Evolutionary conservation across 2,113 vertebrate species (phyloP), one percentile per base, ranked within the genome.

Genomic region (Oreochromis spilurus): DNA sequence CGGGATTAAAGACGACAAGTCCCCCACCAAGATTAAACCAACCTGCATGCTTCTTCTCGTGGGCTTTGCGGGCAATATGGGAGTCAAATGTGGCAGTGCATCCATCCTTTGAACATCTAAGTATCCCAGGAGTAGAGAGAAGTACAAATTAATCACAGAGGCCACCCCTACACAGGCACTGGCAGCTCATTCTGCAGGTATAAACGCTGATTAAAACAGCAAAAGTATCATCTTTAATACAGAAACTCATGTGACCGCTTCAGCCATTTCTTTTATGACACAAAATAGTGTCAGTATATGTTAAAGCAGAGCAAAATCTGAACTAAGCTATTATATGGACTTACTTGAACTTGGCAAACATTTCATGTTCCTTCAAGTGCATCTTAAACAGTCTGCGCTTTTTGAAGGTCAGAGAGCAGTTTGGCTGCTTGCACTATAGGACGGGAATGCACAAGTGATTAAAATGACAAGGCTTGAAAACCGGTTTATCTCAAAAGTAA

Each of bases 21-120:
- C 72, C 45, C 78, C 40, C 1, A 5, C 48, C 21, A 54, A 75
- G 60, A 82, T 2, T 10, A 4, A 81, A 88, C 94, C 82, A 40
- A 97, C 97, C 97, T 87, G 82, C 19, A 24, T 97, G 97, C n/a
- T 89, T 97, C 58, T 93, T 95, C 88, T 96, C 94, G 6, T 97
- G 97, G 53, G 96, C 94, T 87, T 94, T 94, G 21, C 96, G 93
- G 5, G 90, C 80, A 3, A 91, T 9, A 10, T 92, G 89, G 9
- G 96, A 93, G 43, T 92, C 67, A 8, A 97, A 97, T 6, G 24
- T 93, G 82, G 89, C 89, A 1, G 26, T 1, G n/a, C 97, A 97
- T 2, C 93, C 93, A 0, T 58, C 84, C 57, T 94, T 95, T 1
- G 36, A 89, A 85, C 97, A 97, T 84, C 97, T 97, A 38, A 17